Conservation (phyloP, 2,888 invertebrate species). For the Euplagia quadripunctaria region DNA sequence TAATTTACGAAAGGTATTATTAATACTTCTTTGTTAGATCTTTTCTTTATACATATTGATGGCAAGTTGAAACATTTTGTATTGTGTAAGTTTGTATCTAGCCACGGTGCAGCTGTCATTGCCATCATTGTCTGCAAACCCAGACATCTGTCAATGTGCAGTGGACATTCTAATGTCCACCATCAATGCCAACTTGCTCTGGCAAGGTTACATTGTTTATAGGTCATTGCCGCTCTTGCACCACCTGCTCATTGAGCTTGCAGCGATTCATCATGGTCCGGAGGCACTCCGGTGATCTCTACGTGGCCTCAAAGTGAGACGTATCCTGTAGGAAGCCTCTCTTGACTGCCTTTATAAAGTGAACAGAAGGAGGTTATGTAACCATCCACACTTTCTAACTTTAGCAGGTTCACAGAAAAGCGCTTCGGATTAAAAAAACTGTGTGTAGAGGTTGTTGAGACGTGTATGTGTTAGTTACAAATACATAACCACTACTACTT, state of each 20-base stretch:
- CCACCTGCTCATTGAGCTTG: neutral
- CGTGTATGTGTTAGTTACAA: neutral
- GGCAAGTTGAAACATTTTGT: no score
- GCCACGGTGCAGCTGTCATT: no score
- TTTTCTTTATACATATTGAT: no score
- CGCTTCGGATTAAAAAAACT: no score
- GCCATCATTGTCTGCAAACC: no score
- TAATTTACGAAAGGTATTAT: constrained; percentile 25
- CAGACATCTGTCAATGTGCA: neutral
- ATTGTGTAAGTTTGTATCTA: no score
- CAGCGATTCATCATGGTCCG: neutral
- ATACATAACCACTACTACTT: neutral
- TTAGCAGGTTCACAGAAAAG: neutral
- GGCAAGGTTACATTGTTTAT: neutral
- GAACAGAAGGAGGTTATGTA: neutral
- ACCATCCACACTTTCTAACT: neutral
- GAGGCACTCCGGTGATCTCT: neutral
- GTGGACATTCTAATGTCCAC: neutral
- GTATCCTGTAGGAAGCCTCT: neutral
- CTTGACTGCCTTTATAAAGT: neutral
- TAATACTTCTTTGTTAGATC: neutral
- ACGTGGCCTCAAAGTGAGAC: no score
- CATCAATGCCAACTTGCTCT: no score
- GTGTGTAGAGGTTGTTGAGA: neutral
- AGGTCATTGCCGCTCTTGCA: neutral